phyloP scores from a whole-genome alignment of 2,888 invertebrate species.

The Apodemia zela region DNA sequence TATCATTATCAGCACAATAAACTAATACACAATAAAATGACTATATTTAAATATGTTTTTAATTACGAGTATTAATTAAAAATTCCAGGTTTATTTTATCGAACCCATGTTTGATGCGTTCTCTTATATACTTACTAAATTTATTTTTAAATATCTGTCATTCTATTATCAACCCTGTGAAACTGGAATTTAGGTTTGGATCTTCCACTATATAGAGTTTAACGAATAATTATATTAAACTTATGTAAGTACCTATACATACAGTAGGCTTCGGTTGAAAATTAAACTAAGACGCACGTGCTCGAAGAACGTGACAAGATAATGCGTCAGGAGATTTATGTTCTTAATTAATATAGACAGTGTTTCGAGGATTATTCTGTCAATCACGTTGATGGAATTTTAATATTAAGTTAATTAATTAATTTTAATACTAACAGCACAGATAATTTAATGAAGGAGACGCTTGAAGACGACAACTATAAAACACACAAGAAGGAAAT shows the following conservation, averaged over 20 bases:
- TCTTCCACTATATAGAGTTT: neutral
- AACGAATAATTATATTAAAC: neutral
- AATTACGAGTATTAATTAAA: too few species aligned
- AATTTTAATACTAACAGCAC: neutral
- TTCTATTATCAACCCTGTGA: too few species aligned
- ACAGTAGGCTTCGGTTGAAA: neutral
- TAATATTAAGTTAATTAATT: neutral
- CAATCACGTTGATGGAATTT: neutral
- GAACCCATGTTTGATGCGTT: too few species aligned
- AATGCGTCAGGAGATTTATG: slow-evolving; percentile 12
- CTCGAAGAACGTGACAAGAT: slow-evolving; percentile 5
- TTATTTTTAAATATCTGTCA: too few species aligned
- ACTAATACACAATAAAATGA: too few species aligned
- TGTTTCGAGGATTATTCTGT: neutral
- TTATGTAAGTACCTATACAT: neutral
- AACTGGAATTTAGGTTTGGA: too few species aligned
- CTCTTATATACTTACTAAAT: too few species aligned
- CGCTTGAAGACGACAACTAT: neutral
- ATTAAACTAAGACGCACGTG: slow-evolving; percentile 11
- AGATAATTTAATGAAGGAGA: neutral
- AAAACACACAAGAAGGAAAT: neutral
- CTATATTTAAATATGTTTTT: too few species aligned
- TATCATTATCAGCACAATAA: too few species aligned
- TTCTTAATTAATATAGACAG: neutral
- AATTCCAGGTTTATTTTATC: too few species aligned